Evolutionary conservation across 2,888 invertebrate genomes (phyloP).

Genomic region (Omphaloscelis lunosa): DNA sequence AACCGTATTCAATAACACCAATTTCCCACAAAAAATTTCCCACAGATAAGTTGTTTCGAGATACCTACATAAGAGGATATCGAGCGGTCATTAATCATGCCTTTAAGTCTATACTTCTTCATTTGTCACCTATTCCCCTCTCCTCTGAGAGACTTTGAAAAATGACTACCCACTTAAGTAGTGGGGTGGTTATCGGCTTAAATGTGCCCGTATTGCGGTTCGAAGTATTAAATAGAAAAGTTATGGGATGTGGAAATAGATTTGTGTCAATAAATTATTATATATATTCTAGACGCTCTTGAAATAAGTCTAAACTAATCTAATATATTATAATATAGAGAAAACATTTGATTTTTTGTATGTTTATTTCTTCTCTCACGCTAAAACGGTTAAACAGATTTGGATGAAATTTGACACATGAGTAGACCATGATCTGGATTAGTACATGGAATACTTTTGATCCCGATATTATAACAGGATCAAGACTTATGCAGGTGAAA

Average conservation of each 20-base stretch:
- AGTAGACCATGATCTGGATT: background rate
- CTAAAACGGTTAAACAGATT: background rate
- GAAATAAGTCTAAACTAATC: no score
- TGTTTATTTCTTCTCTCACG: background rate
- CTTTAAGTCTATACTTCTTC: conserved; percentile 80
- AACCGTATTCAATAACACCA: conserved; percentile 28
- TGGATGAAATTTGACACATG: background rate
- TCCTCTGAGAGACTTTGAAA: conserved; percentile 81
- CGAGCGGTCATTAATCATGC: conserved; percentile 80
- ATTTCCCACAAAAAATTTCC: conserved; percentile 7
- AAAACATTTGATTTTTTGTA: no score
- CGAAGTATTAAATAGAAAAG: conserved; percentile 33
- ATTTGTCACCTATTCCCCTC: conserved; percentile 84
- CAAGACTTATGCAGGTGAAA: background rate
- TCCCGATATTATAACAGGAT: no score
- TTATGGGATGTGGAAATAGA: conserved; percentile 6
- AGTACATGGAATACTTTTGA: no score
- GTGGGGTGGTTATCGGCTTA: conserved; percentile 34
- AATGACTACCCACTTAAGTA: conserved; percentile 79
- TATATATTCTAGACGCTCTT: background rate
- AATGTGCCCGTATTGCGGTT: conserved; percentile 40
- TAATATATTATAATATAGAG: no score
- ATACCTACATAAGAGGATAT: conserved; percentile 68
- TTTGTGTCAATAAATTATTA: conserved; percentile 17
- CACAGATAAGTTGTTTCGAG: conserved; percentile 49